Conservation (phyloP, 2,797 vertebrate species). For the Hydrophis major region DNA sequence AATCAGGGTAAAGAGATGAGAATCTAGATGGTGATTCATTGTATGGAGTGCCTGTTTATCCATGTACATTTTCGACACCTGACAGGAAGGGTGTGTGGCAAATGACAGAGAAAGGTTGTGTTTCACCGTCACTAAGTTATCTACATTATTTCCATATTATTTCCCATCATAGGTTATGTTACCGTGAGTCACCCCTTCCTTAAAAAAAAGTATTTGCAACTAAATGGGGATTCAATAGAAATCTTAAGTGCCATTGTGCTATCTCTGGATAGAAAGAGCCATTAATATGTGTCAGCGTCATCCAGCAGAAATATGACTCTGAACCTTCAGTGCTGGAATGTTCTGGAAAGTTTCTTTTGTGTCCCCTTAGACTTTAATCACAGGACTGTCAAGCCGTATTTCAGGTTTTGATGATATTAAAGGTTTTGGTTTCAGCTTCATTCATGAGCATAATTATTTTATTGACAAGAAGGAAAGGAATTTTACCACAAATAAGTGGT, state of each 20-base stretch:
- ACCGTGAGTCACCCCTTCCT: slow-evolving; percentile 66
- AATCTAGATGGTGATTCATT: slow-evolving; percentile 17
- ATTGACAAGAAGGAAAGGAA: slow-evolving; percentile 25
- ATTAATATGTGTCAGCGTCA: slow-evolving; percentile 58
- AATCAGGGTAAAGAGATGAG: slow-evolving; percentile 43
- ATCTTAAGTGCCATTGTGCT: slow-evolving; percentile 42
- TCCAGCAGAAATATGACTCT: slow-evolving; percentile 60
- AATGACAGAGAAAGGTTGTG: slow-evolving; percentile 30
- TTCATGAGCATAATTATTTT: slow-evolving; percentile 24
- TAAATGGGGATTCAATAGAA: slow-evolving; percentile 48
- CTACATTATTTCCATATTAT: slow-evolving; percentile 47
- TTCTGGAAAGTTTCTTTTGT: slow-evolving; percentile 51
- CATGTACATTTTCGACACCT: slow-evolving; percentile 38
- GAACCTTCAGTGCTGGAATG: slow-evolving; percentile 44
- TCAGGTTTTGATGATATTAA: slow-evolving; percentile 21
- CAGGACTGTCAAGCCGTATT: slow-evolving; percentile 37
- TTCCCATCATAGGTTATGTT: slow-evolving; percentile 54
- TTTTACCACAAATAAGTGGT: slow-evolving; percentile 36
- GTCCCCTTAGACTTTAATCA: slow-evolving; percentile 55
- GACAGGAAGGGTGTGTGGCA: slow-evolving; percentile 55
- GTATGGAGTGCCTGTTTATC: slow-evolving; percentile 47
- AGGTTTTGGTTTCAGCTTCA: slow-evolving; percentile 60
- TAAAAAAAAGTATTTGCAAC: slow-evolving; percentile 53
- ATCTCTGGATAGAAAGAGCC: slow-evolving; percentile 52
- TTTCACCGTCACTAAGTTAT: slow-evolving; percentile 43